phyloP scores from a whole-genome alignment of 2,888 invertebrate genomes.

The Dorcus hopei region DNA sequence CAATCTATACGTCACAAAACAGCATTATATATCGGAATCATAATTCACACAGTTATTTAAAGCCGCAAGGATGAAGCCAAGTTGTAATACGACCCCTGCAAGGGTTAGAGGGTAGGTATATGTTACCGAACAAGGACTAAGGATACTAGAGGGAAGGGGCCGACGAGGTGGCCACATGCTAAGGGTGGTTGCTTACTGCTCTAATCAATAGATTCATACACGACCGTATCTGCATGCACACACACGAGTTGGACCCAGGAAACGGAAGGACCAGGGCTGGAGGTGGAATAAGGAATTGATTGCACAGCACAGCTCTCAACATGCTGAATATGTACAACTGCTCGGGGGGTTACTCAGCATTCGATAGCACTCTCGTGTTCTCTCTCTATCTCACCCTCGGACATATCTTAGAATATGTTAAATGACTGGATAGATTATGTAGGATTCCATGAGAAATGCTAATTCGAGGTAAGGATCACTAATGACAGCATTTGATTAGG shows the following conservation, averaged over 20 bases:
- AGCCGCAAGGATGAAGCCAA: slow-evolving; percentile 24
- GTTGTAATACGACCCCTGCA: slow-evolving; percentile 33
- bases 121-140: slow-evolving; percentile 30
- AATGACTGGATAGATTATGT: slow-evolving; percentile 20
- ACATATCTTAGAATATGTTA: slow-evolving; percentile 23
- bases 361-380: slow-evolving; percentile 16
- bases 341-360: slow-evolving; percentile 14
- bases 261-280: slow-evolving; percentile 37
- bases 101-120: slow-evolving; percentile 33
- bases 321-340: slow-evolving; percentile 43
- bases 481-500: slow-evolving; percentile 20
- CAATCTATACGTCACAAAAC: too few relatives aligned
- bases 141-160: slow-evolving; percentile 23
- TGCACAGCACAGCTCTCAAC: slow-evolving; percentile 39
- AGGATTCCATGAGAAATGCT: slow-evolving; percentile 19
- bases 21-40: neutral
- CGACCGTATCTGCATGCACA: slow-evolving; percentile 46
- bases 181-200: slow-evolving; percentile 37
- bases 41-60: slow-evolving; percentile 1
- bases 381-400: slow-evolving; percentile 16
- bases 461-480: slow-evolving; percentile 15
- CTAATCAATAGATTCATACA: slow-evolving; percentile 47
- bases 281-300: slow-evolving; percentile 47
- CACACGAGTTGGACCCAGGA: slow-evolving; percentile 40
- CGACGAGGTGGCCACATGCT: slow-evolving; percentile 34